phyloP scores from a whole-genome alignment of 2,797 vertebrate genomes.

The Hypotaenidia okinawae region DNA sequence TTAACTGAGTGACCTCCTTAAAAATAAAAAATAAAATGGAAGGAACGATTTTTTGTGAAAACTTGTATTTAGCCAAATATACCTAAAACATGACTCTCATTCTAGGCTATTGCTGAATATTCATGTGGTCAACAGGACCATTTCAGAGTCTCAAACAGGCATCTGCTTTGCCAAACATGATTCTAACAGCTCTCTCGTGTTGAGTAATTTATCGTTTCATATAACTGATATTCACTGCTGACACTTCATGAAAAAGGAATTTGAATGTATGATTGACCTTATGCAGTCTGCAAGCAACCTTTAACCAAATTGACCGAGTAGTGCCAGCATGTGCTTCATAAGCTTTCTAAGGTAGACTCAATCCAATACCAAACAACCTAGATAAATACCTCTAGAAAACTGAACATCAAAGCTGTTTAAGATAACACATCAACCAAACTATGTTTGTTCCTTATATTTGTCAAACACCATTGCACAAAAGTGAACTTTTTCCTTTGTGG shows the following conservation, averaged over 20 bases:
- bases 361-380: neutral
- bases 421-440: neutral
- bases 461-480: neutral
- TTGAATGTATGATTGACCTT: neutral
- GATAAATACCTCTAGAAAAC: neutral
- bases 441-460: neutral
- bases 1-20: neutral
- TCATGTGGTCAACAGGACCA: neutral
- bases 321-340: neutral
- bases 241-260: neutral
- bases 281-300: neutral
- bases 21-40: neutral
- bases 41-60: neutral
- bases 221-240: neutral
- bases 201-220: neutral
- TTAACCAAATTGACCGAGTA: neutral
- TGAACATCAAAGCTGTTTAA: neutral
- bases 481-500: neutral
- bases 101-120: neutral
- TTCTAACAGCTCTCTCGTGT: neutral
- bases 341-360: neutral
- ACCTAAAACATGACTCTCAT: neutral
- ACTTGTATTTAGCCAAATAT: neutral
- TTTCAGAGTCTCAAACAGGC: neutral
- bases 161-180: neutral